A percentile compares a stretch with the other conserved stretches of the same genome.
phyloP scores from a whole-genome alignment of 2,888 invertebrate genomes.

The Meteorus cinctellus region DNA sequence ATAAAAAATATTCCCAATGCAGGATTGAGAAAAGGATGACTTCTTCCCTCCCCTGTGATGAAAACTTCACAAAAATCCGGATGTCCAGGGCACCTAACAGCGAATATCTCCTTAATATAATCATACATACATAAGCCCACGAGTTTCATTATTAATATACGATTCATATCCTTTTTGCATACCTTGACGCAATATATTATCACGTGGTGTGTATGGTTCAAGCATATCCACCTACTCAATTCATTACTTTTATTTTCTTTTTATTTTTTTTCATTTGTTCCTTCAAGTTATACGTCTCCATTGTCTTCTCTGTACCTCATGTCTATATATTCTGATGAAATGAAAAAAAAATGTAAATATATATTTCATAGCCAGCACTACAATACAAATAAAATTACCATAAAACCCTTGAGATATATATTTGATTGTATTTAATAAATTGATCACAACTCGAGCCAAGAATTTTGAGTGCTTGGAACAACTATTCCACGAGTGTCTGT shows the following conservation, averaged over 20 bases:
- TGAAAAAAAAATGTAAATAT: neutral
- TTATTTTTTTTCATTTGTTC: neutral
- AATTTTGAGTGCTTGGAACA: neutral
- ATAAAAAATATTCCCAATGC: no score
- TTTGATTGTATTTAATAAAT: conserved; percentile 13
- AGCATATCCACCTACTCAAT: conserved; percentile 11
- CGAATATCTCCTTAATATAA: no score
- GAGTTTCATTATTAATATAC: neutral
- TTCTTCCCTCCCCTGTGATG: no score
- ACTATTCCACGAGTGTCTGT: neutral
- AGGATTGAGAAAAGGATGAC: no score
- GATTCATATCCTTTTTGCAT: neutral
- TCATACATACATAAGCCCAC: neutral
- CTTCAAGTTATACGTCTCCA: neutral
- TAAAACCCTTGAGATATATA: neutral
- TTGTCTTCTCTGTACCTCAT: neutral
- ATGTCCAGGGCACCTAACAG: no score
- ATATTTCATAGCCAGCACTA: neutral
- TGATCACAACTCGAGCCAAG: conserved; percentile 3
- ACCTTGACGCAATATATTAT: neutral
- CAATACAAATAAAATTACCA: conserved; percentile 10
- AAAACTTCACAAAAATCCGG: no score
- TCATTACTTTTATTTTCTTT: neutral
- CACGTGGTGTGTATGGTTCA: neutral
- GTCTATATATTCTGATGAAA: neutral